phyloP scores from a whole-genome alignment of 2,888 invertebrate species.

The Platerodrilus igneus region DNA sequence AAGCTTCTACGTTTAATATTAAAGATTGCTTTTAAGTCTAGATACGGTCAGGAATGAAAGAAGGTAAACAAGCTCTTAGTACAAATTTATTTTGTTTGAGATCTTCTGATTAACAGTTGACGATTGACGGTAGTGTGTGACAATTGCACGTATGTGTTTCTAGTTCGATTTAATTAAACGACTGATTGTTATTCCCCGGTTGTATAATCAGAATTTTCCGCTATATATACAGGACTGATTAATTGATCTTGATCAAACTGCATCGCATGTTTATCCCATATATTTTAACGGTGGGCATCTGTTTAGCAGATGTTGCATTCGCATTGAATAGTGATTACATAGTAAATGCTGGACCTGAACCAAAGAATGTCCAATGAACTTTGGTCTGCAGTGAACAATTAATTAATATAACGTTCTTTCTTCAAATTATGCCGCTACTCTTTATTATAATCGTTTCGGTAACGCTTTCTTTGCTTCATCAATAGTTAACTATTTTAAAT shows the following conservation, averaged over 20 bases:
- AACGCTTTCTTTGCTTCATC: too few species aligned
- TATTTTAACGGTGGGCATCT: too few species aligned
- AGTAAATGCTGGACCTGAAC: too few species aligned
- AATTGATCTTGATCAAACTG: constrained; percentile 15
- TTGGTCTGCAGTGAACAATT: too few species aligned
- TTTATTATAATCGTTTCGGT: too few species aligned
- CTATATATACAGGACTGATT: constrained; percentile 13
- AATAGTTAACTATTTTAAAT: too few species aligned
- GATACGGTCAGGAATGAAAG: constrained; percentile 25
- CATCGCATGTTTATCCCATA: constrained; percentile 6
- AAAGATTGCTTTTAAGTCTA: constrained; percentile 42
- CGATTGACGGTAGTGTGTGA: constrained; percentile 31
- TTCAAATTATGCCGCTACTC: too few species aligned
- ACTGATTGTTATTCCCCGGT: constrained; percentile 39
- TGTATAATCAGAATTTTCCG: constrained; percentile 36
- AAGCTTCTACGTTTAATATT: constrained; percentile 40
- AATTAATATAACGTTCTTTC: too few species aligned
- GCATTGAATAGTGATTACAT: too few species aligned
- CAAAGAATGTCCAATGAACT: too few species aligned
- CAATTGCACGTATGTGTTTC: constrained; percentile 38
- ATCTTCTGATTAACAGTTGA: constrained; percentile 27
- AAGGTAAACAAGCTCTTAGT: constrained; percentile 16
- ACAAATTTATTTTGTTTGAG: constrained; percentile 22
- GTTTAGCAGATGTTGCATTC: too few species aligned
- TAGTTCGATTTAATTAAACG: constrained; percentile 41